phyloP scores from a whole-genome alignment of 2,888 invertebrate genomes.

The Anoncus sp. region DNA sequence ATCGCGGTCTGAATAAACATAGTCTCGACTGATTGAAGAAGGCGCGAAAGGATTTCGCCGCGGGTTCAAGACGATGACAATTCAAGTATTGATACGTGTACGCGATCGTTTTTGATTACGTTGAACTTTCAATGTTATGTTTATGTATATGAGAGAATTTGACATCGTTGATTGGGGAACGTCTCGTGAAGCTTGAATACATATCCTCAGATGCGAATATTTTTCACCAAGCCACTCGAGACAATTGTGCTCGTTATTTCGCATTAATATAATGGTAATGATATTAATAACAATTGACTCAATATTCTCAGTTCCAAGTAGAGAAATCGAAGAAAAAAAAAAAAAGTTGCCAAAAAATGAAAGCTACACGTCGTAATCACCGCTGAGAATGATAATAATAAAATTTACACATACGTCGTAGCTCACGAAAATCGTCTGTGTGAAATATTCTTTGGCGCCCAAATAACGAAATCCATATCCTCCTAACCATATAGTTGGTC shows the following conservation, averaged over 20 bases:
- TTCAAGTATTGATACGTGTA: background rate
- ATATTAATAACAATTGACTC: background rate
- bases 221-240: background rate
- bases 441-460: conserved; percentile 40
- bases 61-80: conserved; percentile 12
- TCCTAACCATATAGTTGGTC: conserved; percentile 23
- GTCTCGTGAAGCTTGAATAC: background rate
- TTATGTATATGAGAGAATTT: conserved; percentile 5
- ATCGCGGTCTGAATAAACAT: background rate
- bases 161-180: conserved; percentile 8
- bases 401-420: conserved; percentile 39
- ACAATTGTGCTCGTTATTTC: conserved; percentile 38
- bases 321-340: background rate
- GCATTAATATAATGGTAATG: conserved; percentile 5
- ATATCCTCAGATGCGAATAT: background rate
- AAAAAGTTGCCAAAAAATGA: background rate
- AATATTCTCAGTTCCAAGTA: too few species aligned
- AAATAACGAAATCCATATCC: conserved; percentile 46
- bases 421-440: conserved; percentile 41
- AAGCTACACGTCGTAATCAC: too few species aligned
- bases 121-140: background rate
- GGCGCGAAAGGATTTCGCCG: conserved; percentile 4
- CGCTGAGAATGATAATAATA: conserved; percentile 20
- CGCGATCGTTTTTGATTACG: conserved; percentile 6
- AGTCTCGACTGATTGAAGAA: conserved; percentile 4